phyloP scores from a whole-genome alignment of 2,888 invertebrate genomes.

The Mantis religiosa region DNA sequence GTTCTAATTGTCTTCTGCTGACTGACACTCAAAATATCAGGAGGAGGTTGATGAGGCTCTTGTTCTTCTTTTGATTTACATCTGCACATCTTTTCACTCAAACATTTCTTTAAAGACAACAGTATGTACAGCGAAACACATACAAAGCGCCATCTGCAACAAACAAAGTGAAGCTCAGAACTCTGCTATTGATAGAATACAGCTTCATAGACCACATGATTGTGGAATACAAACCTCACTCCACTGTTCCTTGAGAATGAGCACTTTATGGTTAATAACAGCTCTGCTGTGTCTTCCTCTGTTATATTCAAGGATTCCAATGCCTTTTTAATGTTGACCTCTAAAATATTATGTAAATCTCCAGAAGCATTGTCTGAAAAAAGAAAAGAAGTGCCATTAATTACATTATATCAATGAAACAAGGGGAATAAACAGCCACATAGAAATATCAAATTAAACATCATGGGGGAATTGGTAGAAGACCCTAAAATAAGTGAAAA shows the following conservation, averaged over 20 bases:
- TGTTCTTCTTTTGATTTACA: neutral
- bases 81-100: constrained; percentile 13
- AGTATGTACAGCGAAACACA: constrained; percentile 31
- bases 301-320: constrained; percentile 23
- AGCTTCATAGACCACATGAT: neutral
- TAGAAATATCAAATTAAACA: too few species aligned
- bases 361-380: constrained; percentile 27
- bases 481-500: too few species aligned
- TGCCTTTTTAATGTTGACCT: constrained; percentile 27
- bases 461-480: too few species aligned
- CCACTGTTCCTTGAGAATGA: constrained; percentile 23
- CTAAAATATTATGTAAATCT: constrained; percentile 29
- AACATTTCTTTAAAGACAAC: constrained; percentile 28
- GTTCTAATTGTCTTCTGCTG: constrained; percentile 54
- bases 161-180: neutral
- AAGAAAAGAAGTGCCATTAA: neutral
- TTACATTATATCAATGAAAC: neutral
- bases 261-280: constrained; percentile 23
- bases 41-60: constrained; percentile 8
- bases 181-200: neutral
- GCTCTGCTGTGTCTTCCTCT: constrained; percentile 19
- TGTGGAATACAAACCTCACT: constrained; percentile 26
- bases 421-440: too few species aligned
- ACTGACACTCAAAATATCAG: constrained; percentile 24
- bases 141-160: constrained; percentile 31